phyloP scores from a whole-genome alignment of 1,140 invertebrate species.

The Drosophila sechellia region DNA sequence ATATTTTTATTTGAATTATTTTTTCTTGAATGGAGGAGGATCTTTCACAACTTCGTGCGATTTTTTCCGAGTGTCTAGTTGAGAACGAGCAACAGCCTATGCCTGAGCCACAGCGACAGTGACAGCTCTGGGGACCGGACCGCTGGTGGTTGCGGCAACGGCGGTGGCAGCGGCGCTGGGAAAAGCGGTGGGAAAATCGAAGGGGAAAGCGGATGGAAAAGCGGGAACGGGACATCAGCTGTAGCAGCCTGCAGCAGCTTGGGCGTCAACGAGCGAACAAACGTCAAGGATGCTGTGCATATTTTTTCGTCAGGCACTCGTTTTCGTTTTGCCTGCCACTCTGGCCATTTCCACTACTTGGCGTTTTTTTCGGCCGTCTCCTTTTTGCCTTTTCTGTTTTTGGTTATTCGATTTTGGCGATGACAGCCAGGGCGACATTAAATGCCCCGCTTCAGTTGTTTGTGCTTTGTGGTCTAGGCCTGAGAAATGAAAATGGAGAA shows the following conservation, averaged over 20 bases:
- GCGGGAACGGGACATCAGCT: slow-evolving; percentile 15
- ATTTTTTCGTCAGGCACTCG: slow-evolving; percentile 54
- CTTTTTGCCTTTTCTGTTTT: slow-evolving; percentile 54
- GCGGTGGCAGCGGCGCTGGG: slow-evolving; percentile 1
- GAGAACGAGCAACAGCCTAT: slow-evolving; percentile 40
- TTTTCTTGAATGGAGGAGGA: too few relatives aligned
- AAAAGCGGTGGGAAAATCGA: neutral
- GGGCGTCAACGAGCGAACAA: slow-evolving; percentile 80
- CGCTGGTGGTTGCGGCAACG: slow-evolving; percentile 39
- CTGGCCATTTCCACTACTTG: slow-evolving; percentile 21
- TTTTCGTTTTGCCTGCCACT: slow-evolving; percentile 58
- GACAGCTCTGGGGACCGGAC: slow-evolving; percentile 42
- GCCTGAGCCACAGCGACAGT: slow-evolving; percentile 37
- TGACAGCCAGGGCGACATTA: slow-evolving; percentile 80
- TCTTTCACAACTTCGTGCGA: too few relatives aligned
- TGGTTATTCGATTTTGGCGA: slow-evolving; percentile 78
- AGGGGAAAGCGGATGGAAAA: neutral
- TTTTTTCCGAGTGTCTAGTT: slow-evolving; percentile 27
- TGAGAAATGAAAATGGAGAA: slow-evolving; percentile 14
- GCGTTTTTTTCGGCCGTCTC: slow-evolving; percentile 36
- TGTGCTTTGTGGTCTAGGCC: slow-evolving; percentile 67
- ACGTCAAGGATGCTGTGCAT: slow-evolving; percentile 79
- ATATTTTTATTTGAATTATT: neutral
- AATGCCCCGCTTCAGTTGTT: slow-evolving; percentile 81
- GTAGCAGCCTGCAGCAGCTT: slow-evolving; percentile 42